Conservation (phyloP, 2,797 vertebrate genomes). For the Gymnopithys bicolor region DNA sequence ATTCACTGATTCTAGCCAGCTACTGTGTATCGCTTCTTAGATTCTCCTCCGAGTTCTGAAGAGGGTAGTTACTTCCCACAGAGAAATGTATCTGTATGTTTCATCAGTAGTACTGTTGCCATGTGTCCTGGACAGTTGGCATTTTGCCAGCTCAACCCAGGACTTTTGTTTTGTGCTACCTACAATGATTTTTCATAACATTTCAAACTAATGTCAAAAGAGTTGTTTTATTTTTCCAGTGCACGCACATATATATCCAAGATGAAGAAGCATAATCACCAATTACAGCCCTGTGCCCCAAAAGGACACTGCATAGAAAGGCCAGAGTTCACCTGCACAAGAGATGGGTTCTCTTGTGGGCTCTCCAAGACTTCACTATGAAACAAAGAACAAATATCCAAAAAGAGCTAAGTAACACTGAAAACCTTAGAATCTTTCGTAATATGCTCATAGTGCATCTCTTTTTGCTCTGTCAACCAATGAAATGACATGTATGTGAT, state of each 20-base stretch:
- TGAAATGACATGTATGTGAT: background rate
- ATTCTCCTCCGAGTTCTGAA: background rate
- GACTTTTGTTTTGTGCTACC: background rate
- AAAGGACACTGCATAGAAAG: background rate
- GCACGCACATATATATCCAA: background rate
- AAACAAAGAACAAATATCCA: background rate
- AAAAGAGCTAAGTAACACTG: background rate
- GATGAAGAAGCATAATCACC: background rate
- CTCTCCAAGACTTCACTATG: background rate
- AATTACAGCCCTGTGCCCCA: background rate
- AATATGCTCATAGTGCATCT: background rate
- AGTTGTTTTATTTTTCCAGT: background rate
- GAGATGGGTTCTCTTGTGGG: background rate
- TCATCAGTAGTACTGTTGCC: background rate
- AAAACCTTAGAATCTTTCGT: background rate
- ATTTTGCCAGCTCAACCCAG: too few species aligned
- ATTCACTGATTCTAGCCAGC: background rate
- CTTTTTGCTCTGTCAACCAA: background rate
- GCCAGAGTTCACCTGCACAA: background rate
- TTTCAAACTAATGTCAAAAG: background rate
- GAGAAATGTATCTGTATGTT: background rate
- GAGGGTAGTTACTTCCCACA: background rate
- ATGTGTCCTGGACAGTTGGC: too few species aligned
- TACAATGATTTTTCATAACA: background rate
- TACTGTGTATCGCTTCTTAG: background rate